Evolutionary conservation across 1,140 invertebrate species (phyloP), one percentile per base, ranked within the genome.

Genomic region (Lasioglossum baleicum): DNA sequence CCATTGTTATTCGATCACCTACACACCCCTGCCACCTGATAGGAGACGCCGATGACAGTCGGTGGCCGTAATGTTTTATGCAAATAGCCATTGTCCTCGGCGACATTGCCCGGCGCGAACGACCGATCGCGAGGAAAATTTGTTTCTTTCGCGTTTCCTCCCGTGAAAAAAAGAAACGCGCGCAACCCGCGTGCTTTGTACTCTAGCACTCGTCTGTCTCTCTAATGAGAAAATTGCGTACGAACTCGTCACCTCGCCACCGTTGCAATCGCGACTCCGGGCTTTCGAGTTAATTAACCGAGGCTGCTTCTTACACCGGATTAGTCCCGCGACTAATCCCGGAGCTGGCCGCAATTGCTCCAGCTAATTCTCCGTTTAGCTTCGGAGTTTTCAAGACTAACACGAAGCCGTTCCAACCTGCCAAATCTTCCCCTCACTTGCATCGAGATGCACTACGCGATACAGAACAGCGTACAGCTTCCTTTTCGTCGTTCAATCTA

Each of bases 71-170:
- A 89, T 90, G 88, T 90, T 89, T 89, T 90, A 90, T 90, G 88
- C 84, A 88, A 89, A 90, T 88, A 75, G 11, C 88, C 82, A 90
- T 90, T 90, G 88, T 90, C 82, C 81, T 67, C 75, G 35, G 75
- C 84, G 88, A 89, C 88, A 88, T 87, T 89, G 88, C 88, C 35
- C 35, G 35, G 35, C 35, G 35, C 75, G 88, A 61, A 76, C 53
- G 58, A 48, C 48, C 51, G 77, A 48, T 48, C 51, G 77, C 68
- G 83, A 83, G 75, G 75, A 83, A 35, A 87, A 87, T 86, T 86
- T 88, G 84, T 87, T 87, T 81, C 77, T 81, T 87, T 84, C 70
- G 40, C 64, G 68, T 75, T 80, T 86, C 44, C 78, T 66, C 72
- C 61, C 5, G 13, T 13, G 2, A 7, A 31, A 13, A 64, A 61